Conservation (phyloP, 2,888 invertebrate species). For the Microctonus hyperodae region DNA sequence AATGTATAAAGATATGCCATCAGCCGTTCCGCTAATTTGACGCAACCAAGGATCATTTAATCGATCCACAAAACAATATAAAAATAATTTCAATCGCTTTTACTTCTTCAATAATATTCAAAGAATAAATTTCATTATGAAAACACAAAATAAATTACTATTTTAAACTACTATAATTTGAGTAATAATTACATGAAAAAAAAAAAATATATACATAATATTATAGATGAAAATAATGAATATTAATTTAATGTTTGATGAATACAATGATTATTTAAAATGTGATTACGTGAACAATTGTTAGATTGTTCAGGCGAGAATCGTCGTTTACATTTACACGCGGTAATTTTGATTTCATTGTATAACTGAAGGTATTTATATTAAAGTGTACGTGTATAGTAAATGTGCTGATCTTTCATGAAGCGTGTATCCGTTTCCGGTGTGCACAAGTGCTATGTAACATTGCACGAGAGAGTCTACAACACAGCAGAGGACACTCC, state of each 20-base stretch:
- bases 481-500: slow-evolving; percentile 41
- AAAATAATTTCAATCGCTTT: no score
- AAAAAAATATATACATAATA: no score
- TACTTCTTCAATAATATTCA: no score
- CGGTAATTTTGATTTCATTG: slow-evolving; percentile 3
- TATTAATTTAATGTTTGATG: neutral
- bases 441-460: slow-evolving; percentile 31
- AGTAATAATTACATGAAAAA: neutral
- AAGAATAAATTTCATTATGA: no score
- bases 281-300: neutral
- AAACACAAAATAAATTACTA: no score
- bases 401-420: slow-evolving; percentile 52
- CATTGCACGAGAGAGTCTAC: neutral
- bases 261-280: neutral
- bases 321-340: neutral
- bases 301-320: neutral
- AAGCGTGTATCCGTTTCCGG: slow-evolving; percentile 63
- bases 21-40: slow-evolving; percentile 48
- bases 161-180: no score
- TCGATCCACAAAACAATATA: slow-evolving; percentile 36
- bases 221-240: no score
- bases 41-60: slow-evolving; percentile 49
- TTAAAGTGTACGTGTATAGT: slow-evolving; percentile 35
- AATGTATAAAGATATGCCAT: slow-evolving; percentile 17
- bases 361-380: slow-evolving; percentile 1